These are phyloP conservation scores for Selene dorsalis DNA, from an alignment of 2,797 vertebrate species.

Conservation along the genomic window DNA sequence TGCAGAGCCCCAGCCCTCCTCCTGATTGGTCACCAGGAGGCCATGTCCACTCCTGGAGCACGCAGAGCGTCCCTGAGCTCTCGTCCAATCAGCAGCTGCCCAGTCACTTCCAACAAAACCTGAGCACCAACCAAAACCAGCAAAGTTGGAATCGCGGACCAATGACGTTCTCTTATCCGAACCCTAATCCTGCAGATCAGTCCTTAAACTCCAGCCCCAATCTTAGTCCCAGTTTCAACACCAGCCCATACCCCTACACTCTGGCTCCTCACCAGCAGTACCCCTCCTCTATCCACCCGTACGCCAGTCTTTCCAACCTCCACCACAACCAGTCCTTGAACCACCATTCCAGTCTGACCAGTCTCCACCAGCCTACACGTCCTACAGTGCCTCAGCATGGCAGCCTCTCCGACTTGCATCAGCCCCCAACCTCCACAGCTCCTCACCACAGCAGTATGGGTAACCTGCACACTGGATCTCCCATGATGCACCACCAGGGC, in stretches of 20 bases:
- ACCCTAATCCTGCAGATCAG: slow-evolving; percentile 18
- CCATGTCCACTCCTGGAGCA: slow-evolving; percentile 84
- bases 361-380: slow-evolving; percentile 39
- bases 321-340: slow-evolving; percentile 24
- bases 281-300: slow-evolving; percentile 42
- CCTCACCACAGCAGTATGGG: slow-evolving; percentile 32
- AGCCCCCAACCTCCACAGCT: slow-evolving; percentile 11
- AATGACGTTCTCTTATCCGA: slow-evolving; percentile 17
- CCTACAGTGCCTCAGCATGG: slow-evolving; percentile 21
- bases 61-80: slow-evolving; percentile 90
- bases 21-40: slow-evolving; percentile 83
- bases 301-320: slow-evolving; percentile 61
- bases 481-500: slow-evolving; percentile 40
- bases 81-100: slow-evolving; percentile 56
- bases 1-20: slow-evolving; percentile 84
- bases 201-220: slow-evolving; percentile 38
- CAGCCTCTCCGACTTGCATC: slow-evolving; percentile 52
- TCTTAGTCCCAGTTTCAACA: slow-evolving; percentile 35
- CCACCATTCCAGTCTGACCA: slow-evolving; percentile 58
- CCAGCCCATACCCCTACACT: slow-evolving; percentile 21
- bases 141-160: slow-evolving; percentile 40
- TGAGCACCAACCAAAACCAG: slow-evolving; percentile 38
- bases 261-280: slow-evolving; percentile 7
- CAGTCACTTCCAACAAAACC: slow-evolving; percentile 26
- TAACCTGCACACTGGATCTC: slow-evolving; percentile 41